Conservation (phyloP, 2,797 vertebrate species). For the Sebastiscus tertius region DNA sequence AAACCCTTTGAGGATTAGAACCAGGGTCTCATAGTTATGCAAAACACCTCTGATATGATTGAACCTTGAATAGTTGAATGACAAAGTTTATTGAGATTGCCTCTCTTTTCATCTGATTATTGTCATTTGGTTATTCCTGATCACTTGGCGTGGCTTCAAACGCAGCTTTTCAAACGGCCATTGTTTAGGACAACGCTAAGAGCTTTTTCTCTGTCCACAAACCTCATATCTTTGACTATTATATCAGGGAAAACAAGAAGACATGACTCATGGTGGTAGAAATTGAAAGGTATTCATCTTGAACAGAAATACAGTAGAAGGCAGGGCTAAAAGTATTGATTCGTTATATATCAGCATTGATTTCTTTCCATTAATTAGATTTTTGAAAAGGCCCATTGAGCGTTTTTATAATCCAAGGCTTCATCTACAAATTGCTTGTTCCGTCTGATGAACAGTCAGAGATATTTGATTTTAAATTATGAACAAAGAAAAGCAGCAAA, state of each 20-base stretch:
- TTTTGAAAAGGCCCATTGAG: background rate
- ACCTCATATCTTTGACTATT: conserved; percentile 38
- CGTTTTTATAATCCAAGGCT: background rate
- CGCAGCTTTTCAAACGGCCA: conserved; percentile 54
- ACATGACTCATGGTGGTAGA: conserved; percentile 15
- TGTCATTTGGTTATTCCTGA: conserved; percentile 79
- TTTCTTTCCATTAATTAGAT: background rate
- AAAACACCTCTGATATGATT: conserved; percentile 89
- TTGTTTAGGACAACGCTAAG: conserved; percentile 61
- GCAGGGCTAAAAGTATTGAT: background rate
- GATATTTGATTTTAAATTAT: background rate
- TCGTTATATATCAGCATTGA: background rate
- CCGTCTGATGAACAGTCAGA: background rate
- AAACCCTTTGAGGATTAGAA: conserved; percentile 95
- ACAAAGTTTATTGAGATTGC: conserved; percentile 85
- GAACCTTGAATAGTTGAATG: conserved; percentile 82
- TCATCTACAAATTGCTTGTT: background rate
- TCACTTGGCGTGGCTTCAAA: conserved; percentile 77
- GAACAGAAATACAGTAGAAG: conserved; percentile 6
- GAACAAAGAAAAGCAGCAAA: conserved; percentile 3
- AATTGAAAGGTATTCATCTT: background rate
- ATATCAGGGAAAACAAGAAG: conserved; percentile 24
- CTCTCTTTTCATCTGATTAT: conserved; percentile 78
- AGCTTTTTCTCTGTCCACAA: conserved; percentile 44
- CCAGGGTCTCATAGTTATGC: conserved; percentile 94